These are phyloP conservation scores for Caenorhabditis remanei DNA, from an alignment of 1,140 invertebrate genomes.

Conservation along the genomic window DNA sequence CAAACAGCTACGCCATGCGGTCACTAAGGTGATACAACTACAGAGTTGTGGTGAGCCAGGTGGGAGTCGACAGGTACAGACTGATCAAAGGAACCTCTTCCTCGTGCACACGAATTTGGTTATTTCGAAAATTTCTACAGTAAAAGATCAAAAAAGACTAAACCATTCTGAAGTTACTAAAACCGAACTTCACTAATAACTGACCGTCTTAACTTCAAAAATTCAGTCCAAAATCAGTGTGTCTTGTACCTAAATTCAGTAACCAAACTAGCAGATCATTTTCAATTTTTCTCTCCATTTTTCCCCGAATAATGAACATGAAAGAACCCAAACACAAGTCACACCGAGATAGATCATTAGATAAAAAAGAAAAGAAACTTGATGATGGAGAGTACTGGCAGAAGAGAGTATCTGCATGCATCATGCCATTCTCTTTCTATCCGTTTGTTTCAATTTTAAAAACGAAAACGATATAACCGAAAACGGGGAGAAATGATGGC, in stretches of 20 bases:
- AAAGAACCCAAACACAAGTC: constrained; percentile 21
- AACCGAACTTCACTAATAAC: too few relatives aligned
- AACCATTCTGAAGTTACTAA: too few relatives aligned
- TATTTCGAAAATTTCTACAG: too few relatives aligned
- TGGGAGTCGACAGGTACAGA: too few relatives aligned
- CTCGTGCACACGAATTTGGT: too few relatives aligned
- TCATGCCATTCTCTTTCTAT: constrained; percentile 25
- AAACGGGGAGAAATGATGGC: not conserved
- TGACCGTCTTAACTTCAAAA: too few relatives aligned
- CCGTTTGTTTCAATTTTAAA: constrained; percentile 28
- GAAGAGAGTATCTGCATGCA: not conserved
- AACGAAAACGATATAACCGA: constrained; percentile 24
- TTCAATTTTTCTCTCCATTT: not conserved
- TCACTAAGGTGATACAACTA: too few relatives aligned
- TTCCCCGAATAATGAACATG: not conserved
- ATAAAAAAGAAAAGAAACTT: constrained; percentile 19
- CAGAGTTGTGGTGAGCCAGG: too few relatives aligned
- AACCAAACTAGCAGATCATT: constrained; percentile 2
- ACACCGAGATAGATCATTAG: constrained; percentile 37
- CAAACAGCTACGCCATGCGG: too few relatives aligned
- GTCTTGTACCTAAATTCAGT: not conserved
- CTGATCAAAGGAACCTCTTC: too few relatives aligned
- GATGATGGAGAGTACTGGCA: not conserved
- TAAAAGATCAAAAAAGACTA: too few relatives aligned
- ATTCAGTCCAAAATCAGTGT: too few relatives aligned